These are phyloP conservation scores for Mantis religiosa DNA, from an alignment of 2,888 invertebrate genomes.

Conservation along the genomic window DNA sequence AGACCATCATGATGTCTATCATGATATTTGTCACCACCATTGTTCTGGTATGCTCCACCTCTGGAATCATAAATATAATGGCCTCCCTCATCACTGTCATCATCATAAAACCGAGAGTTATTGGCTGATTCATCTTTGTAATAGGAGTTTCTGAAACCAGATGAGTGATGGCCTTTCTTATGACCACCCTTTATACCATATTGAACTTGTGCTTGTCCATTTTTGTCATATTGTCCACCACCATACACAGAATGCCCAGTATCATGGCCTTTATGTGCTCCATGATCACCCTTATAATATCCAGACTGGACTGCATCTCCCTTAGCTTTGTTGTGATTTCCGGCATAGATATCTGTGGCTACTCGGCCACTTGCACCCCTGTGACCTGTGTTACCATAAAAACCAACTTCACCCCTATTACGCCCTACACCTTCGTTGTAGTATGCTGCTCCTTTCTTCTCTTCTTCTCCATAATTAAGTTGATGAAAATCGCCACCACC, in stretches of 20 bases:
- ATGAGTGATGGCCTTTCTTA: slow-evolving; percentile 31
- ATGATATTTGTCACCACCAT: slow-evolving; percentile 6
- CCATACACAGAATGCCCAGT: slow-evolving; percentile 28
- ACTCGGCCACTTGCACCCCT: slow-evolving; percentile 13
- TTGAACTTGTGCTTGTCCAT: slow-evolving; percentile 25
- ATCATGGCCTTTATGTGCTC: slow-evolving; percentile 26
- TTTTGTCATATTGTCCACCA: slow-evolving; percentile 26
- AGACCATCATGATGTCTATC: slow-evolving; percentile 22
- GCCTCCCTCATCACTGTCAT: slow-evolving; percentile 28
- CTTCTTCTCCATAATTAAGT: slow-evolving; percentile 1
- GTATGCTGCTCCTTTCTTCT: neutral
- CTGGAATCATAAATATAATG: slow-evolving; percentile 22
- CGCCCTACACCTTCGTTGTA: slow-evolving; percentile 14
- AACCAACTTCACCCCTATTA: slow-evolving; percentile 25
- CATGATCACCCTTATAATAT: slow-evolving; percentile 17
- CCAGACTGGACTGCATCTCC: slow-evolving; percentile 17
- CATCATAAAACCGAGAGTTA: slow-evolving; percentile 33
- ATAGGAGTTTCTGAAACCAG: slow-evolving; percentile 33
- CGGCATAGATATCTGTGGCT: slow-evolving; percentile 19
- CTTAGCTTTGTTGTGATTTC: slow-evolving; percentile 5
- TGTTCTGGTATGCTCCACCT: slow-evolving; percentile 20
- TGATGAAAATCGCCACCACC: neutral
- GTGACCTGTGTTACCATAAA: slow-evolving; percentile 25
- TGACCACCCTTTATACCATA: slow-evolving; percentile 28
- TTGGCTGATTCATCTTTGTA: slow-evolving; percentile 35